phyloP scores from a whole-genome alignment of 2,113 vertebrate species.

The Atherinomorus stipes region DNA sequence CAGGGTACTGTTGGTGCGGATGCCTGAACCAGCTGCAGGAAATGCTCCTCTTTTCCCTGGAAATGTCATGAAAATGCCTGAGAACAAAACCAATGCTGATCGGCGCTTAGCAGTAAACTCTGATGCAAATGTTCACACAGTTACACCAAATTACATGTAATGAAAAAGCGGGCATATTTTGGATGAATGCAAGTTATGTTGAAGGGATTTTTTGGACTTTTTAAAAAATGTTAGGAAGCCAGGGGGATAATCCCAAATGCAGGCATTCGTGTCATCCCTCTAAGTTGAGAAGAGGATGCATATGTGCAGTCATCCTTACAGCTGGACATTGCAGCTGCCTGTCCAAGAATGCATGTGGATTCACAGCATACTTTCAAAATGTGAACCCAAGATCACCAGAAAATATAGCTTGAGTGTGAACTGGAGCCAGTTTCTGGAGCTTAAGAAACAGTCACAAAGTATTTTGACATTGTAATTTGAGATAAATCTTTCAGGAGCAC shows the following conservation, averaged over 20 bases:
- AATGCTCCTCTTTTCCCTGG: not conserved
- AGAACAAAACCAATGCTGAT: not conserved
- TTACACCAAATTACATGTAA: not conserved
- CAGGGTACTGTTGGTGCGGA: slow-evolving; percentile 15
- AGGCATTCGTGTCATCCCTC: not conserved
- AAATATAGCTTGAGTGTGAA: not conserved
- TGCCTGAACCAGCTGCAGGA: slow-evolving; percentile 9
- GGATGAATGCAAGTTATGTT: not conserved
- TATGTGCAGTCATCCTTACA: slow-evolving; percentile 24
- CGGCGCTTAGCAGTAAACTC: not conserved
- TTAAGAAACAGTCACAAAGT: not conserved
- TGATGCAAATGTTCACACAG: not conserved
- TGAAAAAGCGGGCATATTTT: not conserved
- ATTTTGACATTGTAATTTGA: not conserved
- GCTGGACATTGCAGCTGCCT: not conserved
- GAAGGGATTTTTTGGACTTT: not conserved
- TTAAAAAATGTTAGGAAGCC: slow-evolving; percentile 32
- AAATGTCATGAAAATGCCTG: not conserved
- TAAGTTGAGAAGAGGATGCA: slow-evolving; percentile 37
- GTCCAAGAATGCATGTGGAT: slow-evolving; percentile 9
- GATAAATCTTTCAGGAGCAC: not conserved
- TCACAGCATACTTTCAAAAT: slow-evolving; percentile 2
- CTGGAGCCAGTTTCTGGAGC: not conserved
- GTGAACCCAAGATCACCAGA: not conserved
- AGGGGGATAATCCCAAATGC: slow-evolving; percentile 16